Evolutionary conservation across 2,113 vertebrate species (phyloP).

Genomic region (Dermatemys mawii): DNA sequence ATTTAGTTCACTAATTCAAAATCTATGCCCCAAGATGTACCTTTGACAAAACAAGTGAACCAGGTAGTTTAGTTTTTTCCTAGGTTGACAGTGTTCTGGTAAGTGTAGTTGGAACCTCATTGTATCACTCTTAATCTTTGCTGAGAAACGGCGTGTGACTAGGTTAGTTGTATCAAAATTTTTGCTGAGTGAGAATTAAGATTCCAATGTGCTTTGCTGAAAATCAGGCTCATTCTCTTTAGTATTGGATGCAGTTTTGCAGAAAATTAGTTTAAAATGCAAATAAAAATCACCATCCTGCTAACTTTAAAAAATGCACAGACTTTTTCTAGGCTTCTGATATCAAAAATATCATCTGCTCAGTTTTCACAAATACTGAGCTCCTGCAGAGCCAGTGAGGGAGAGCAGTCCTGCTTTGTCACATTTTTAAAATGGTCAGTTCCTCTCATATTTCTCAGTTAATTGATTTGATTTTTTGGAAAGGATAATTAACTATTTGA

Average conservation of each 20-base stretch:
- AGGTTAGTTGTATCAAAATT: background rate
- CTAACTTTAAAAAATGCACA: background rate
- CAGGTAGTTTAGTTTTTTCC: background rate
- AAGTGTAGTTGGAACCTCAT: background rate
- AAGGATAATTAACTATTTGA: background rate
- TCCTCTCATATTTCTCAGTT: background rate
- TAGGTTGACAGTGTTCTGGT: background rate
- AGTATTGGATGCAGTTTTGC: background rate
- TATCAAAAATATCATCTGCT: background rate
- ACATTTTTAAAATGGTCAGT: background rate
- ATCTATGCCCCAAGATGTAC: background rate
- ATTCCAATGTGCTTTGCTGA: background rate
- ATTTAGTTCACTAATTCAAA: too few relatives aligned
- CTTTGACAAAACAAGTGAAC: background rate
- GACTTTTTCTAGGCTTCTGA: background rate
- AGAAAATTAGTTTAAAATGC: background rate
- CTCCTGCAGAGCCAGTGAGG: background rate
- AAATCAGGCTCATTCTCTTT: background rate
- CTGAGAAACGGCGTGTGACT: background rate
- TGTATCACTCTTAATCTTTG: background rate
- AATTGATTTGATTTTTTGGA: background rate
- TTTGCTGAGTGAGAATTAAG: background rate
- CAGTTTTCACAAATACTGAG: background rate
- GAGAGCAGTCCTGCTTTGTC: background rate
- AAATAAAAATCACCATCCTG: background rate